These are phyloP conservation scores for Chrysolina americana DNA, from an alignment of 2,888 invertebrate species.

Conservation along the genomic window DNA sequence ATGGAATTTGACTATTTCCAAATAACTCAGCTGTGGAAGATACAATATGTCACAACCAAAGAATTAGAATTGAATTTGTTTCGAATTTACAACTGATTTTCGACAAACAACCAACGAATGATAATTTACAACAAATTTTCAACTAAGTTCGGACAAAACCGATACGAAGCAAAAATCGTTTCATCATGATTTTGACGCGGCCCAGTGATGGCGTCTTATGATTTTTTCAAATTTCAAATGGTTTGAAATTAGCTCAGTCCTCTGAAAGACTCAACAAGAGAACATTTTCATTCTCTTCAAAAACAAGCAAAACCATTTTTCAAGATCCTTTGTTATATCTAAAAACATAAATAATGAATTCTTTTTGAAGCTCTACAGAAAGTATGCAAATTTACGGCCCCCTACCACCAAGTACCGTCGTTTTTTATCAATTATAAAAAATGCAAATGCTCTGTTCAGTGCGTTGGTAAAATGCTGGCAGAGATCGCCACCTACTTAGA, in stretches of 20 bases:
- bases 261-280: neutral
- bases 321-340: no score
- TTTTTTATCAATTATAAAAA: no score
- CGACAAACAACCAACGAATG: no score
- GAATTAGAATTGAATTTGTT: neutral
- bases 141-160: neutral
- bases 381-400: no score
- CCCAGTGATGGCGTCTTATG: neutral
- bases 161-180: neutral
- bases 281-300: neutral
- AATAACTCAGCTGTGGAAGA: neutral
- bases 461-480: no score
- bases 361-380: no score
- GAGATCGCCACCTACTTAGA: no score
- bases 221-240: neutral
- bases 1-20: neutral
- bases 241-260: neutral
- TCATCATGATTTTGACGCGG: neutral
- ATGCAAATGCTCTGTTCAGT: no score
- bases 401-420: no score
- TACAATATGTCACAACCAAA: slow-evolving; percentile 1
- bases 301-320: neutral
- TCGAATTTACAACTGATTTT: neutral
- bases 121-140: neutral
- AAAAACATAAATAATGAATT: no score